phyloP scores from a whole-genome alignment of 2,888 invertebrate species.

The Patella ulyssiponensis region DNA sequence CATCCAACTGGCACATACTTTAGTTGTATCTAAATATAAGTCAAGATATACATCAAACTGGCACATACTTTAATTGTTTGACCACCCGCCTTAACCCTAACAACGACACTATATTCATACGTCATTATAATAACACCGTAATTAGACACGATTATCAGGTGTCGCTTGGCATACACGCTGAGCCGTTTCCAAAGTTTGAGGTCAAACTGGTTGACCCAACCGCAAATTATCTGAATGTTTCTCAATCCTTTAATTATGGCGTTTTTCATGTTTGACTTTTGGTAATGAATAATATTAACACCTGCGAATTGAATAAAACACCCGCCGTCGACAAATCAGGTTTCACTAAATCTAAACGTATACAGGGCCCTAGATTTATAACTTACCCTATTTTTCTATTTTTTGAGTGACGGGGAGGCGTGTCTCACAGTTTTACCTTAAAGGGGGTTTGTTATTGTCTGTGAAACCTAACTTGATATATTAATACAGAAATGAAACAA shows the following conservation, averaged over 20 bases:
- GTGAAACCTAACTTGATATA: no score
- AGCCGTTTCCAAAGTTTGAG: neutral
- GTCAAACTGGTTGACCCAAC: neutral
- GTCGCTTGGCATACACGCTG: neutral
- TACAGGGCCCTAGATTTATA: no score
- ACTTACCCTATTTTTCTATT: no score
- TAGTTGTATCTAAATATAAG: no score
- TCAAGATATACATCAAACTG: neutral
- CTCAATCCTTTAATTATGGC: slow-evolving; percentile 1
- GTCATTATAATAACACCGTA: slow-evolving; percentile 5
- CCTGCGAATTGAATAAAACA: neutral
- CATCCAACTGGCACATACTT: no score
- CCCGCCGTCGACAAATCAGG: neutral
- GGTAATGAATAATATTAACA: slow-evolving; percentile 10
- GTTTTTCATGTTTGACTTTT: slow-evolving; percentile 9
- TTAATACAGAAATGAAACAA: no score
- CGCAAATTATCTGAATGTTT: neutral
- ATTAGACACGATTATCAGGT: slow-evolving; percentile 7
- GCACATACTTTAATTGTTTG: neutral
- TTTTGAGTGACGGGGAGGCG: no score
- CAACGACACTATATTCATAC: neutral
- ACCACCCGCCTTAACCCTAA: neutral
- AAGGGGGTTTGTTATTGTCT: no score
- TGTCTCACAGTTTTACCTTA: no score
- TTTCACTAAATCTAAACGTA: neutral